Evolutionary conservation across 2,113 vertebrate genomes (phyloP), one percentile per base, ranked within the genome.

Genomic region (Motacilla tschutschensis): DNA sequence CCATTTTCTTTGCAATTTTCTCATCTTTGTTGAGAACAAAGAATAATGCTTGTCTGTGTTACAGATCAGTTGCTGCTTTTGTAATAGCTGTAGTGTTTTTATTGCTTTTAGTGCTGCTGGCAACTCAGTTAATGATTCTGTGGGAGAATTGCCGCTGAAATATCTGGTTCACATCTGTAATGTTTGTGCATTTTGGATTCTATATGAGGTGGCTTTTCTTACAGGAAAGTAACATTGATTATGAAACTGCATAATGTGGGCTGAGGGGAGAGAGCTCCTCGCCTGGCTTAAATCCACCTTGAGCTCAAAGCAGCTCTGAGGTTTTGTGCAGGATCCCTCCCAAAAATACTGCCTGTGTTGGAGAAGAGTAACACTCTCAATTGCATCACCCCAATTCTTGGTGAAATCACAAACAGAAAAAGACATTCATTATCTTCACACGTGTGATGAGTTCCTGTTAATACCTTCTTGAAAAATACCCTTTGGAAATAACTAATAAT

Each of bases 171-270:
- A 15, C 0, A 2, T 67, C 77, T 63, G 47, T 44, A 67, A 54
- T 25, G 8, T 63, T 46, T 81, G 46, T 4, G 17, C 22, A 31
- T 16, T 91, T 83, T 36, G 54, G 24, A 20, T 85, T 85, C 14
- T 0, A 0, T 46, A 14, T 4, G 18, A 60, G 19, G 5, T 18
- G 17, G 0, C 20, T 74, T 58, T 55, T 65, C 25, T 72, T 53
- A n/a, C 11, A 54, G 33, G 60, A 44, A 54, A 80, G 20, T 40
- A 53, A 19, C 8, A 4, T 15, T 54, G 38, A 14, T 80, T 20
- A 50, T 64, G 20, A 26, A 48, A 24, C 40, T 60, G 43, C 13
- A 3, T 25, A 50, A 24, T 9, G 21, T 8, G 24, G 50, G 22
- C 46, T 64, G 51, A 54, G 31, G 41, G n/a, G 36, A 51, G 41